Evolutionary conservation across 2,888 invertebrate species (phyloP), one percentile per base, ranked within the genome.

Genomic region (Amphipyra berbera): DNA sequence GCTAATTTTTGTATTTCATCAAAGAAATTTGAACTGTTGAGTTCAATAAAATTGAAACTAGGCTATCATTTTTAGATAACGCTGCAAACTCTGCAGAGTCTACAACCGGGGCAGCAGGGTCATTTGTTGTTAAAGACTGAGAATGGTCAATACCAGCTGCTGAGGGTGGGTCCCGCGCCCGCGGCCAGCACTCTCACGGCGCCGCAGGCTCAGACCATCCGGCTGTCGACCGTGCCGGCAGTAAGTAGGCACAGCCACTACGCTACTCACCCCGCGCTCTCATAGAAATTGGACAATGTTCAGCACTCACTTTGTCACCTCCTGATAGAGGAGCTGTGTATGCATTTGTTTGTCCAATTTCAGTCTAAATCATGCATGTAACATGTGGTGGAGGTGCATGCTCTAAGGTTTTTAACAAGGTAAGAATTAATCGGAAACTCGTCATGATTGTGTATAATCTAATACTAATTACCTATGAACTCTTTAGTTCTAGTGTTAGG

Each of bases 91-190:
- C 96, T 98, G 85, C 97, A 97, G 92, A 97, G 97, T 89, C 96
- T 98, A 79, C 98, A 97, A 95, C 97, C 97, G 79, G 97, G 98
- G 89, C 97, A 98, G 91, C 98, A 97, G 93, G 98, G 98, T 90
- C 96, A 96, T 93, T 96, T 99, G 91, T 96, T 99, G 89, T 96
- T 99, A 91, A 99, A 98, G 96, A 99, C 99, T 88, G 99, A 99
- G 95, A 98, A 98, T 96, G 99, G 99, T 87, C 98, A 98, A 93
- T 98, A 97, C 94, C 98, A 99, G 94, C 95, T 99, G 90, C 95
- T 99, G 88, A 96, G 98, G 90, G 97, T 98, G 83, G 98, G 98
- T 77, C 97, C 98, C 79, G 97, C 98, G 73, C 96, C 97, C 63
- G 92, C 96, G 65, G 95, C 96, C 79, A 86, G 82, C 84, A 86